A percentile compares a stretch with the other conserved stretches of the same genome.
phyloP scores from a whole-genome alignment of 2,888 invertebrate genomes.

The Rotaria macrura region DNA sequence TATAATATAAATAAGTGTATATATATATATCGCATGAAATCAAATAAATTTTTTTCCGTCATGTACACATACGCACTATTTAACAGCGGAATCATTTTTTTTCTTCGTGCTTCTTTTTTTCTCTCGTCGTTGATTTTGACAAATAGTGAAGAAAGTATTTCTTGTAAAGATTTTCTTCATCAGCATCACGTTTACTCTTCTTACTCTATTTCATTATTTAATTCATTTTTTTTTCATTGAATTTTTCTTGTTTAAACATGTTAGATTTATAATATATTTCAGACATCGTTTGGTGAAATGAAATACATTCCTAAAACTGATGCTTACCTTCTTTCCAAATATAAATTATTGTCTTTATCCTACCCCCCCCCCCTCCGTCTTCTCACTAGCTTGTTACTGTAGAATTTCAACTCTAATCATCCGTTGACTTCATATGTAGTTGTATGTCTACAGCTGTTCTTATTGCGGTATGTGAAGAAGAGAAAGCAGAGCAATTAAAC shows the following conservation, averaged over 20 bases:
- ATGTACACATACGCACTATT: neutral
- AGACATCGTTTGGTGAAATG: too few species aligned
- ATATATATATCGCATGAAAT: neutral
- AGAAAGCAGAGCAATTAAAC: neutral
- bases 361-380: too few species aligned
- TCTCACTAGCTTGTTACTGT: neutral
- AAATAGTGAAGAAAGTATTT: too few species aligned
- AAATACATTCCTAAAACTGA: neutral
- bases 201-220: too few species aligned
- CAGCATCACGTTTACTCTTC: too few species aligned
- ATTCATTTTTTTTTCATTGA: too few species aligned
- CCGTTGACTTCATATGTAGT: neutral
- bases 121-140: neutral
- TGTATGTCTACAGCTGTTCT: neutral
- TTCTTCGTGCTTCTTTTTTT: neutral
- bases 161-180: too few species aligned
- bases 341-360: neutral
- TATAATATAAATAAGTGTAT: neutral
- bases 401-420: neutral
- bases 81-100: neutral
- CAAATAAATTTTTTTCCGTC: neutral
- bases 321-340: neutral
- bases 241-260: too few species aligned
- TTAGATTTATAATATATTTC: too few species aligned
- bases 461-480: neutral